Conservation (phyloP, 2,888 invertebrate species). For the Tuberolachnus salignus region DNA sequence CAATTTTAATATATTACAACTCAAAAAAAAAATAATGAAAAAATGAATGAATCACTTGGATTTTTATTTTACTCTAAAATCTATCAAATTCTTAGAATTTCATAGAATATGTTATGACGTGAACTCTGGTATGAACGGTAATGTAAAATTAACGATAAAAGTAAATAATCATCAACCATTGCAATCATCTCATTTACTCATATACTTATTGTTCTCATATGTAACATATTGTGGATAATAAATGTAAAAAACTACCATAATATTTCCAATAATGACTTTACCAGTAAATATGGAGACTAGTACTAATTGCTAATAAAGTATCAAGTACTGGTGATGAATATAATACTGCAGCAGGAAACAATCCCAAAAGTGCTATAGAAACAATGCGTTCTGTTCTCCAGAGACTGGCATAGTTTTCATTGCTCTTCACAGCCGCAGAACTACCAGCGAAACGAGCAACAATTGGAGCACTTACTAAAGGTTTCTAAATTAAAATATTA, state of each 20-base stretch:
- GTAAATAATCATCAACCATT: too few relatives aligned
- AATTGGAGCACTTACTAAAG: constrained; percentile 15
- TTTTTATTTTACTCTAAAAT: too few relatives aligned
- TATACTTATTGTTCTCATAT: too few relatives aligned
- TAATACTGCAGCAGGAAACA: constrained; percentile 38
- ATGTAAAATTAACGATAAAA: too few relatives aligned
- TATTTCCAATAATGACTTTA: constrained; percentile 3
- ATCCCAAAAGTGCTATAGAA: constrained; percentile 42
- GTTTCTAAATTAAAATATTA: constrained; percentile 31
- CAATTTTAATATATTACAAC: too few relatives aligned
- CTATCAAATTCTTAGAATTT: too few relatives aligned
- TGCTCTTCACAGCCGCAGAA: not conserved
- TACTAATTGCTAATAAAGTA: constrained; percentile 34
- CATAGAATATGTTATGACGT: too few relatives aligned
- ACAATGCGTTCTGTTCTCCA: constrained; percentile 45
- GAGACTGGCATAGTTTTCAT: constrained; percentile 25
- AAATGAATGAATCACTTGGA: too few relatives aligned
- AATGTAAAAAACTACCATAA: not conserved
- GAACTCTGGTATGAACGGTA: too few relatives aligned
- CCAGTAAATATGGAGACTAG: constrained; percentile 40
- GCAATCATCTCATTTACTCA: too few relatives aligned
- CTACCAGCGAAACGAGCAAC: constrained; percentile 27
- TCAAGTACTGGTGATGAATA: constrained; percentile 35
- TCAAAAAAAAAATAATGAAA: too few relatives aligned
- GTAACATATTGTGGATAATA: too few relatives aligned